These are phyloP conservation scores for Xestobium rufovillosum DNA, from an alignment of 2,888 invertebrate species.

Conservation along the genomic window DNA sequence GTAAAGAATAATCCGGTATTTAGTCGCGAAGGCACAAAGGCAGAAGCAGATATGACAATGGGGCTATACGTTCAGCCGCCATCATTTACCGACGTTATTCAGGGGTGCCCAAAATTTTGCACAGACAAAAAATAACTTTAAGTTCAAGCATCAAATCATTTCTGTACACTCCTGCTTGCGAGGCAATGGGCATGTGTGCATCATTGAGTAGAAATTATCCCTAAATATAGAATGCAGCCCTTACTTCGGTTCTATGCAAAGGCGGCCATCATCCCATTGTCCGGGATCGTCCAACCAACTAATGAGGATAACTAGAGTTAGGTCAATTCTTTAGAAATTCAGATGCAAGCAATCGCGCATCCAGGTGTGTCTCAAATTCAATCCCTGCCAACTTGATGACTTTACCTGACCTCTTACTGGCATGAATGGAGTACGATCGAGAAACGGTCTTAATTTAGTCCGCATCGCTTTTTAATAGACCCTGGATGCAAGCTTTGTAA, in stretches of 20 bases:
- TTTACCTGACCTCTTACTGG: constrained; percentile 25
- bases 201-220: constrained; percentile 32
- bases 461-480: background rate
- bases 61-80: constrained; percentile 25
- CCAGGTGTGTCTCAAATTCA: constrained; percentile 33
- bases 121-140: background rate
- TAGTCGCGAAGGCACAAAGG: constrained; percentile 42
- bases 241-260: constrained; percentile 26
- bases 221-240: constrained; percentile 28
- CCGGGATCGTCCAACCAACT: constrained; percentile 37
- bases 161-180: constrained; percentile 23
- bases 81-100: constrained; percentile 20
- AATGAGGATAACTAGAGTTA: constrained; percentile 45
- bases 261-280: constrained; percentile 36
- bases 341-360: constrained; percentile 22
- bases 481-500: too few relatives aligned
- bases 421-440: too few relatives aligned
- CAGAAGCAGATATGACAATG: constrained; percentile 33
- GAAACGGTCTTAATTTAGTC: too few relatives aligned
- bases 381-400: constrained; percentile 25
- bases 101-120: constrained; percentile 24
- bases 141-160: constrained; percentile 3
- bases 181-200: constrained; percentile 29
- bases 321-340: constrained; percentile 42
- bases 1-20: constrained; percentile 38